phyloP scores from a whole-genome alignment of 2,113 vertebrate genomes.

The Motacilla alba region DNA sequence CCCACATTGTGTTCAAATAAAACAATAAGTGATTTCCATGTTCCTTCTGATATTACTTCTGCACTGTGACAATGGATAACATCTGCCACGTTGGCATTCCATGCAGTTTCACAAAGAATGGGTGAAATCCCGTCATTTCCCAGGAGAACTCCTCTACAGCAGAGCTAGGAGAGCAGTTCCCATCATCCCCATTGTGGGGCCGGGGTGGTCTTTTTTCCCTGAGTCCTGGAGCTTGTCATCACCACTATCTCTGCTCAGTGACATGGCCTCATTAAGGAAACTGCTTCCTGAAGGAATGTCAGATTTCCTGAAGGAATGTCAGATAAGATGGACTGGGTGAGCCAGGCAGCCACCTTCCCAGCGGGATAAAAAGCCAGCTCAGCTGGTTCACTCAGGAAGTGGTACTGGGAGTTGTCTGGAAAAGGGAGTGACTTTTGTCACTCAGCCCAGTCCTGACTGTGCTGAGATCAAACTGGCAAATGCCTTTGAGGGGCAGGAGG shows the following conservation, averaged over 20 bases:
- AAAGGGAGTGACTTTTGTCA: not conserved
- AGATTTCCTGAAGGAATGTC: not conserved
- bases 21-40: not conserved
- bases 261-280: not conserved
- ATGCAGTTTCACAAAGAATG: constrained; percentile 1
- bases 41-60: not conserved
- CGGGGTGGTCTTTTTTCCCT: not conserved
- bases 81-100: not conserved
- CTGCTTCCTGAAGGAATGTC: not conserved
- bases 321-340: constrained; percentile 7
- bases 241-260: not conserved
- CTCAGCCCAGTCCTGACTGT: not conserved
- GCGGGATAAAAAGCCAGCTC: not conserved
- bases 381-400: not conserved
- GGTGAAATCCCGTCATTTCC: not conserved
- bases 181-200: not conserved
- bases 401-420: not conserved
- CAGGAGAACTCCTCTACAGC: not conserved
- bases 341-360: not conserved
- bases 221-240: not conserved
- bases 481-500: not conserved
- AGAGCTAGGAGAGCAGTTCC: not conserved
- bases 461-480: not conserved
- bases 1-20: not conserved
- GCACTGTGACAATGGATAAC: constrained; percentile 23